A percentile compares a stretch with the other conserved stretches of the same genome.
phyloP scores from a whole-genome alignment of 2,888 invertebrate genomes.

The Leptinotarsa peninsularis region DNA sequence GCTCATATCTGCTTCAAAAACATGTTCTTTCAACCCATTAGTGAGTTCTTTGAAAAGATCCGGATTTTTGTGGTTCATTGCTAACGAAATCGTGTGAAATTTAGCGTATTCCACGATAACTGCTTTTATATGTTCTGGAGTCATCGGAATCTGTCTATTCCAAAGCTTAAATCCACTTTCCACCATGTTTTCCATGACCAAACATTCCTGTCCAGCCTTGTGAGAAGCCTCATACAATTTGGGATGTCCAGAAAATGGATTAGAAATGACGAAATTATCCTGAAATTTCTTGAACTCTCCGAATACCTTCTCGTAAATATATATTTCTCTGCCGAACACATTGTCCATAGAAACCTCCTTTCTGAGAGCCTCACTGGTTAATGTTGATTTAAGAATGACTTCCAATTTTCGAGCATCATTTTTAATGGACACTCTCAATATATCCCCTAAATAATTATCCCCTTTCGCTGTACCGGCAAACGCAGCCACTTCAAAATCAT shows the following conservation, averaged over 20 bases:
- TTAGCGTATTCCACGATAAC: conserved; percentile 56
- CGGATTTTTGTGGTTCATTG: conserved; percentile 52
- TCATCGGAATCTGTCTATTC: conserved; percentile 52
- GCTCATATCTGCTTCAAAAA: background rate
- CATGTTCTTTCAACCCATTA: background rate
- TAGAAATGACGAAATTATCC: conserved; percentile 35
- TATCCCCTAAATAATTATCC: conserved; percentile 49
- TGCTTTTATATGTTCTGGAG: conserved; percentile 52
- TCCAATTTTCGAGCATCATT: conserved; percentile 32
- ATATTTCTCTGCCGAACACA: conserved; percentile 54
- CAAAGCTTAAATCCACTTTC: conserved; percentile 50
- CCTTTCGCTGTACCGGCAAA: conserved; percentile 36
- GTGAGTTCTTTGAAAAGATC: conserved; percentile 47
- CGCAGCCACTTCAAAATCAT: conserved; percentile 10
- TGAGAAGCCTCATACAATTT: conserved; percentile 36
- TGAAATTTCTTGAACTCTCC: conserved; percentile 52
- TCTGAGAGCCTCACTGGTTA: conserved; percentile 46
- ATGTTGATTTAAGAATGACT: conserved; percentile 56
- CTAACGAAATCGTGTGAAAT: conserved; percentile 57
- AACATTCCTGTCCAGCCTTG: conserved; percentile 37
- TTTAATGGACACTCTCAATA: conserved; percentile 43
- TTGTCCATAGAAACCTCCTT: conserved; percentile 45
- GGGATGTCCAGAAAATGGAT: conserved; percentile 27
- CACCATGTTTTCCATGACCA: conserved; percentile 56
- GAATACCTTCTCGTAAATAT: conserved; percentile 52